Evolutionary conservation across 2,888 invertebrate genomes (phyloP).

Genomic region (Idaea dimidiata): DNA sequence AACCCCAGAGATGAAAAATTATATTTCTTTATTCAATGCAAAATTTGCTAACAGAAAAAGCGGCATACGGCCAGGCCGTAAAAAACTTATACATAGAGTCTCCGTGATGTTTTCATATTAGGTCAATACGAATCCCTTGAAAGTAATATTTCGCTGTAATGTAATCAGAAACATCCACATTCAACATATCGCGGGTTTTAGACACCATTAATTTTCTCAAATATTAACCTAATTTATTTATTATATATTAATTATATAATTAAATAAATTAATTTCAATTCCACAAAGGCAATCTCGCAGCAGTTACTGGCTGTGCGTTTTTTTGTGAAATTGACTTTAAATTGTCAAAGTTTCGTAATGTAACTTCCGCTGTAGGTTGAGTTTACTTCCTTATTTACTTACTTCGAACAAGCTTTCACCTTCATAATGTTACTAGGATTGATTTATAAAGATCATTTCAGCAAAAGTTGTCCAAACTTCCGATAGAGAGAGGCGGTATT

Average conservation of each 20-base stretch:
- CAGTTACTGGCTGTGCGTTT: too few species aligned
- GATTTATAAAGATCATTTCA: background rate
- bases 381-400: too few species aligned
- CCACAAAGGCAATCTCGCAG: too few species aligned
- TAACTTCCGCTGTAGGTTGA: too few species aligned
- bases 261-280: too few species aligned
- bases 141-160: background rate
- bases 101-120: background rate
- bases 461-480: background rate
- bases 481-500: background rate
- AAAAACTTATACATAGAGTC: background rate
- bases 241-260: too few species aligned
- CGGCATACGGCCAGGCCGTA: background rate
- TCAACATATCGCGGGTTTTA: background rate
- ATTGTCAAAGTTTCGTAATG: too few species aligned
- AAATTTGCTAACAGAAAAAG: slow-evolving; percentile 5
- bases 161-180: background rate
- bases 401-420: too few species aligned
- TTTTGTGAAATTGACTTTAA: too few species aligned
- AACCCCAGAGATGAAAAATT: slow-evolving; percentile 57
- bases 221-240: too few species aligned
- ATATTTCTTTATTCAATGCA: slow-evolving; percentile 22
- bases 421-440: background rate
- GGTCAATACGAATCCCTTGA: background rate
- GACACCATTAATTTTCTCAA: background rate